phyloP scores from a whole-genome alignment of 2,113 vertebrate genomes.

The Nycticryphes semicollaris region DNA sequence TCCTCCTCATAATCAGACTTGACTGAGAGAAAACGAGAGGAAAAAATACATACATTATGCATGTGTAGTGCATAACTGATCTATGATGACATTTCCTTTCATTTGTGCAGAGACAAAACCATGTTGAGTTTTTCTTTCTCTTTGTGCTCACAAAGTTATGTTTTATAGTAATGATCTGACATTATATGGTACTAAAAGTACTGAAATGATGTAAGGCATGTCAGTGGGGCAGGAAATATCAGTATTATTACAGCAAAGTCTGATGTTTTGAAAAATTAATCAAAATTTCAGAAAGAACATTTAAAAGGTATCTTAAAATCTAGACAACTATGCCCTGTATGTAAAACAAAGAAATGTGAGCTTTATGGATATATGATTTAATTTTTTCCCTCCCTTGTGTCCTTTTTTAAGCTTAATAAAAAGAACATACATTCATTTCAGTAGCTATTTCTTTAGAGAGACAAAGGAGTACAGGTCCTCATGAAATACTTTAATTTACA shows the following conservation, averaged over 20 bases:
- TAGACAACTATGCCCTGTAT: background rate
- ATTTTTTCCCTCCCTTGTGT: background rate
- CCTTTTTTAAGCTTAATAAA: background rate
- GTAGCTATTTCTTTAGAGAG: background rate
- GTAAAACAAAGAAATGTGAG: background rate
- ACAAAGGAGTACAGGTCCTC: background rate
- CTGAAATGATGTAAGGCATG: background rate
- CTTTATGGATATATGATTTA: background rate
- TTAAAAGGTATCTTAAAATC: background rate
- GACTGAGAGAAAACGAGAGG: slow-evolving; percentile 3
- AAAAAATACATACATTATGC: slow-evolving; percentile 4
- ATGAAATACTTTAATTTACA: background rate
- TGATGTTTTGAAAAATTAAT: background rate
- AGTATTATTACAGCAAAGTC: background rate
- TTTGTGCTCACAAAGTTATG: background rate
- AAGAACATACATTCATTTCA: background rate
- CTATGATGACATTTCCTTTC: background rate
- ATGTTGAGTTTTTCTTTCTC: background rate
- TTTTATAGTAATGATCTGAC: background rate
- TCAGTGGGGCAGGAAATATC: background rate
- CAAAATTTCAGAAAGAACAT: background rate
- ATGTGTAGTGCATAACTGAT: background rate
- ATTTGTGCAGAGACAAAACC: background rate
- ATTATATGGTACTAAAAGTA: background rate
- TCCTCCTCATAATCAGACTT: background rate